phyloP scores from a whole-genome alignment of 2,797 vertebrate species.

The Oophaga sylvatica region DNA sequence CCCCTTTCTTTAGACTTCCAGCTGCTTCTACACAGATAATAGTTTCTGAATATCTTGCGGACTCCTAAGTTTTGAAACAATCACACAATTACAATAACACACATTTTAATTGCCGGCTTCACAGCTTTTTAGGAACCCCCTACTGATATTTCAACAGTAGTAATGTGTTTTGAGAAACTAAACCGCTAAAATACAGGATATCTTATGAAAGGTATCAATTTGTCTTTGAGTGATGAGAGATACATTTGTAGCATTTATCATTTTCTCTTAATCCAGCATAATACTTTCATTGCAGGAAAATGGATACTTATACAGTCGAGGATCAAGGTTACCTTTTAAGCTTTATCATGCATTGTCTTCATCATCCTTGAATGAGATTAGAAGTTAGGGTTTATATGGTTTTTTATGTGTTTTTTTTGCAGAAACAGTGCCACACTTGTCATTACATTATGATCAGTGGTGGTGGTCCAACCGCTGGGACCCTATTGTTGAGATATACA shows the following conservation, averaged over 20 bases:
- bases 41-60: neutral
- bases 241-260: neutral
- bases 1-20: neutral
- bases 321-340: neutral
- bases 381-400: neutral
- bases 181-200: neutral
- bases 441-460: too few relatives aligned
- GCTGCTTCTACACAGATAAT: slow-evolving; percentile 39
- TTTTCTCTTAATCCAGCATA: neutral
- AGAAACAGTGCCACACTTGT: neutral
- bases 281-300: neutral
- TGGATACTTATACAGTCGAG: neutral
- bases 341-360: neutral
- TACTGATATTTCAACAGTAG: neutral
- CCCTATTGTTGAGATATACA: too few relatives aligned
- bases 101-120: slow-evolving; percentile 5
- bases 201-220: slow-evolving; percentile 17
- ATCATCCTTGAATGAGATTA: neutral
- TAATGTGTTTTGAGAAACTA: slow-evolving; percentile 17
- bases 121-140: neutral
- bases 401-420: neutral
- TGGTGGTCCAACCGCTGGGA: too few relatives aligned
- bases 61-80: slow-evolving; percentile 8
- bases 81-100: slow-evolving; percentile 19
- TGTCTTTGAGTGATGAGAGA: neutral